Percentiles rank a stretch among this genome's conserved stretches.
Evolutionary conservation across 1,140 invertebrate genomes (phyloP).

Genomic region (Solenopsis invicta): DNA sequence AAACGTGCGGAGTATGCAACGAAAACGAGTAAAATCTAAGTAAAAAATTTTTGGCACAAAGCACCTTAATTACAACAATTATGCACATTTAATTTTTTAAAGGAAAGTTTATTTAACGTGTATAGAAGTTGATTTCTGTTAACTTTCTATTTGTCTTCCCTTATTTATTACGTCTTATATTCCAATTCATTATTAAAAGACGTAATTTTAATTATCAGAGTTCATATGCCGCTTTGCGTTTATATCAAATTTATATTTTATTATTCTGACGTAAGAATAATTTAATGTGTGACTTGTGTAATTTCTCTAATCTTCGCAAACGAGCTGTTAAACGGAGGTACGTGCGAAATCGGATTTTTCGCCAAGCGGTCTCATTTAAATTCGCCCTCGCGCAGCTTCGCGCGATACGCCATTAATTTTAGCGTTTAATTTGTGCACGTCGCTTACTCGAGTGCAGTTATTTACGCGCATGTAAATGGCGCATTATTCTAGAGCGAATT

Average conservation of each 20-base stretch:
- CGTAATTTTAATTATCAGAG: not conserved
- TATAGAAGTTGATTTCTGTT: not conserved
- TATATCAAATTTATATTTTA: not conserved
- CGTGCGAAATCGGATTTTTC: slow-evolving; percentile 14
- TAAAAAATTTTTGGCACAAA: not conserved
- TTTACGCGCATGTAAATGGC: not conserved
- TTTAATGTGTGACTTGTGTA: not conserved
- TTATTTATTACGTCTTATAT: not conserved
- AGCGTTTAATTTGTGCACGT: slow-evolving; percentile 35
- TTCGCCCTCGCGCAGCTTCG: slow-evolving; percentile 34
- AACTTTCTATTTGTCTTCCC: not conserved
- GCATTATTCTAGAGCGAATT: not conserved
- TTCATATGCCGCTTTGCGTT: not conserved
- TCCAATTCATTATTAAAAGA: not conserved
- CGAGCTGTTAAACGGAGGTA: slow-evolving; percentile 38
- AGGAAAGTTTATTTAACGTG: not conserved
- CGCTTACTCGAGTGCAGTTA: slow-evolving; percentile 31
- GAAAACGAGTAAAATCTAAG: not conserved
- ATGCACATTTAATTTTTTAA: not conserved
- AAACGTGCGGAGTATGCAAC: not conserved
- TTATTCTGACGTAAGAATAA: not conserved
- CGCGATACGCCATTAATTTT: slow-evolving; percentile 37
- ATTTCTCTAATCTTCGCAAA: slow-evolving; percentile 2
- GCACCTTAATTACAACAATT: not conserved
- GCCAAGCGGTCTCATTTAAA: slow-evolving; percentile 30